phyloP scores from a whole-genome alignment of 2,113 vertebrate genomes.

The Turnix velox region DNA sequence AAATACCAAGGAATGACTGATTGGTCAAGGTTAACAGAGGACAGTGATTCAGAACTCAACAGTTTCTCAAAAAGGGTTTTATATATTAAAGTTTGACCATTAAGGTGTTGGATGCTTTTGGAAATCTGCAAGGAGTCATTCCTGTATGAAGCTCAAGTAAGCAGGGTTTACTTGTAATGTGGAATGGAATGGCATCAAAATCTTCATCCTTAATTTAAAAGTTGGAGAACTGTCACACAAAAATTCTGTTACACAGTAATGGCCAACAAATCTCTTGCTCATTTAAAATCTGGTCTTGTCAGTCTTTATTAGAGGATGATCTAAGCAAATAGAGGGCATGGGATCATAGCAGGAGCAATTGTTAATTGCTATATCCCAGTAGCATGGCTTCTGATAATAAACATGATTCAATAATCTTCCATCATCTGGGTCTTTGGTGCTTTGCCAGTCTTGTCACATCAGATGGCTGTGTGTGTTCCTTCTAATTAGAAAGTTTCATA shows the following conservation, averaged over 20 bases:
- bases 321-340: not conserved
- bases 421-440: not conserved
- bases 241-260: not conserved
- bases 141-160: not conserved
- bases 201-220: not conserved
- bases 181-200: not conserved
- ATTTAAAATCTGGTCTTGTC: not conserved
- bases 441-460: not conserved
- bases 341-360: not conserved
- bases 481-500: not conserved
- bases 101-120: not conserved
- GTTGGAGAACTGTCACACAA: not conserved
- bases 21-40: not conserved
- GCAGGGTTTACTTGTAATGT: not conserved
- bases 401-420: not conserved
- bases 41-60: not conserved
- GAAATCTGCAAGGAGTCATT: not conserved
- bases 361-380: not conserved
- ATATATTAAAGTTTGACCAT: not conserved
- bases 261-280: not conserved
- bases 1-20: not conserved
- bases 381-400: not conserved
- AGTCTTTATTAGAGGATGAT: not conserved
- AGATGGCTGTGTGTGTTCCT: not conserved
- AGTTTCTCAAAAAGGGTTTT: not conserved